Percentiles rank a stretch among this genome's conserved stretches.
Conservation (phyloP, 2,888 invertebrate species). For the Therioaphis trifolii region DNA sequence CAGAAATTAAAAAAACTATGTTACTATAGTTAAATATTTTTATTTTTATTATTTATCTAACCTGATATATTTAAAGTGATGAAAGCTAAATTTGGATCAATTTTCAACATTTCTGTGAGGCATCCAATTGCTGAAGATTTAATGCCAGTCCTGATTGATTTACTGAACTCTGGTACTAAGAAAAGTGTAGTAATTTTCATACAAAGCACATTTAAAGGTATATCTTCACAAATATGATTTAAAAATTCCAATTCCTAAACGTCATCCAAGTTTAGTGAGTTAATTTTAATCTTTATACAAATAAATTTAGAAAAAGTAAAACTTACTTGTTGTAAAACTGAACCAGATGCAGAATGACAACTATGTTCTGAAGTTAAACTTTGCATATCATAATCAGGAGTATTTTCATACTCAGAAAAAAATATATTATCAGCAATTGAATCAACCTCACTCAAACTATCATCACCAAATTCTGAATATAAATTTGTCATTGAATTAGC, state of each 20-base stretch:
- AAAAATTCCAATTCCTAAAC: slow-evolving; percentile 57
- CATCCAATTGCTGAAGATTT: slow-evolving; percentile 56
- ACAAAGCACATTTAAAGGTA: slow-evolving; percentile 49
- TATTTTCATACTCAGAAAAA: slow-evolving; percentile 56
- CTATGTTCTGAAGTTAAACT: slow-evolving; percentile 57
- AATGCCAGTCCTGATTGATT: slow-evolving; percentile 52
- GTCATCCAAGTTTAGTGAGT: neutral
- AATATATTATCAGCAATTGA: slow-evolving; percentile 57
- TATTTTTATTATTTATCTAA: slow-evolving; percentile 14
- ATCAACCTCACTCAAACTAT: slow-evolving; percentile 59
- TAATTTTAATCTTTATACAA: neutral
- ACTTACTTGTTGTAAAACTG: slow-evolving; percentile 59
- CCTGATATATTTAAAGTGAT: slow-evolving; percentile 24
- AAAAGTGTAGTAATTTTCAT: slow-evolving; percentile 46
- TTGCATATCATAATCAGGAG: slow-evolving; percentile 53
- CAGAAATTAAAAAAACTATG: neutral
- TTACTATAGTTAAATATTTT: neutral
- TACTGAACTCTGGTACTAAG: slow-evolving; percentile 43
- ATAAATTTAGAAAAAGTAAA: neutral
- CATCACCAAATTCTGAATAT: slow-evolving; percentile 58
- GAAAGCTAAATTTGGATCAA: slow-evolving; percentile 57
- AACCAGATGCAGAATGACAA: slow-evolving; percentile 56
- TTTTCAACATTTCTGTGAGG: slow-evolving; percentile 52
- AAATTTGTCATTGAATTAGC: slow-evolving; percentile 60
- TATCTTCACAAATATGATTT: slow-evolving; percentile 45